phyloP scores from a whole-genome alignment of 2,113 vertebrate species.

The Dasyurus viverrinus region DNA sequence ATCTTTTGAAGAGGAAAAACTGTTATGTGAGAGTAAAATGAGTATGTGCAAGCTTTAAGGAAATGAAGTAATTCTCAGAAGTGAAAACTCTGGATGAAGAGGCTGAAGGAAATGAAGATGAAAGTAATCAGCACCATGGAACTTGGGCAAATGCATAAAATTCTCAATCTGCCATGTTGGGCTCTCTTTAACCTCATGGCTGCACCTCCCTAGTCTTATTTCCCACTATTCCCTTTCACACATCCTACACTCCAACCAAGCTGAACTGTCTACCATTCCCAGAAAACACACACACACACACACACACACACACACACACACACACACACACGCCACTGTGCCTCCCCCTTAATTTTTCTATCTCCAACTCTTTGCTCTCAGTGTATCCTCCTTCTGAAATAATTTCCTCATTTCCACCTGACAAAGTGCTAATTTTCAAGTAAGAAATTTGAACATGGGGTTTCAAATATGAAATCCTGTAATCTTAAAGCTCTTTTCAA shows the following conservation, averaged over 20 bases:
- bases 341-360: not conserved
- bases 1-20: constrained; percentile 66
- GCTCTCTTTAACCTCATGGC: not conserved
- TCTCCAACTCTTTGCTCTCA: not conserved
- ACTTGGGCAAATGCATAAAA: not conserved
- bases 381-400: not conserved
- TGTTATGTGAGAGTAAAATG: not conserved
- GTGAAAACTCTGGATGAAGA: not conserved
- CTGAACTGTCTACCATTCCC: not conserved
- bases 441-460: not conserved
- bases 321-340: not conserved
- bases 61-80: not conserved
- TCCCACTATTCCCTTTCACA: not conserved
- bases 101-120: not conserved
- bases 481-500: too few species aligned
- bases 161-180: not conserved
- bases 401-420: not conserved
- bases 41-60: not conserved
- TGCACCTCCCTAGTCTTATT: not conserved
- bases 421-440: not conserved
- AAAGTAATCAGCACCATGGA: not conserved
- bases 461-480: not conserved
- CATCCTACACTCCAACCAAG: not conserved
- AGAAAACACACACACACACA: not conserved
- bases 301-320: not conserved